Evolutionary conservation across 2,797 vertebrate genomes (phyloP).

Genomic region (Propithecus deckenii): DNA sequence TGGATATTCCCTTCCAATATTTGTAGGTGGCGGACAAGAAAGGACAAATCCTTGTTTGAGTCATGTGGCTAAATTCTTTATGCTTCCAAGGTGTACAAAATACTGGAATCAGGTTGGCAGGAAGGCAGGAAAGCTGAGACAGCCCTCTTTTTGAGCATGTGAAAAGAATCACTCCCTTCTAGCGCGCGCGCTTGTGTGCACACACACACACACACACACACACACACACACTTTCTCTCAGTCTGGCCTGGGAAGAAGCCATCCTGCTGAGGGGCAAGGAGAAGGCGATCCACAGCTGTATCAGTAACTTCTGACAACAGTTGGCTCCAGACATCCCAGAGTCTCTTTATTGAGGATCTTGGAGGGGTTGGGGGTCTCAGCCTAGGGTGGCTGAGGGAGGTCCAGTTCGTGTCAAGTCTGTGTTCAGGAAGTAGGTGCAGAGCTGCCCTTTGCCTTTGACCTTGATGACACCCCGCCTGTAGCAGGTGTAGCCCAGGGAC

Average conservation of each 20-base stretch:
- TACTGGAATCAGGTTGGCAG: neutral
- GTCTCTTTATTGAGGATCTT: constrained; percentile 47
- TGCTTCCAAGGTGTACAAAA: neutral
- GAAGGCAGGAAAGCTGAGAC: neutral
- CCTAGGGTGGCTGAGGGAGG: constrained; percentile 76
- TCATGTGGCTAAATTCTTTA: constrained; percentile 10
- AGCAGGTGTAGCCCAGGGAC: constrained; percentile 88
- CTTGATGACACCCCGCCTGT: constrained; percentile 88
- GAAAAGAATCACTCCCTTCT: neutral
- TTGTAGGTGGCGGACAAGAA: neutral
- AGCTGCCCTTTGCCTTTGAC: constrained; percentile 95
- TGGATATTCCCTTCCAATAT: neutral
- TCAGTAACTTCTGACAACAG: neutral
- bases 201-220: too few relatives aligned
- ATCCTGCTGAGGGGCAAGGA: neutral
- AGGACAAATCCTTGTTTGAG: constrained; percentile 16
- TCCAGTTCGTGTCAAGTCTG: constrained; percentile 81
- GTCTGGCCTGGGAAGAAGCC: neutral
- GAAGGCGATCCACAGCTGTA: neutral
- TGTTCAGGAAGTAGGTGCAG: constrained; percentile 91
- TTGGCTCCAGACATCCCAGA: neutral
- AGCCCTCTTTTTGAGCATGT: constrained; percentile 9
- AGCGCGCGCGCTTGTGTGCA: neutral
- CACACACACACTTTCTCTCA: neutral
- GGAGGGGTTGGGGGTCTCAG: constrained; percentile 32